These are phyloP conservation scores for Eueides isabella DNA, from an alignment of 1,140 invertebrate species.

Conservation along the genomic window DNA sequence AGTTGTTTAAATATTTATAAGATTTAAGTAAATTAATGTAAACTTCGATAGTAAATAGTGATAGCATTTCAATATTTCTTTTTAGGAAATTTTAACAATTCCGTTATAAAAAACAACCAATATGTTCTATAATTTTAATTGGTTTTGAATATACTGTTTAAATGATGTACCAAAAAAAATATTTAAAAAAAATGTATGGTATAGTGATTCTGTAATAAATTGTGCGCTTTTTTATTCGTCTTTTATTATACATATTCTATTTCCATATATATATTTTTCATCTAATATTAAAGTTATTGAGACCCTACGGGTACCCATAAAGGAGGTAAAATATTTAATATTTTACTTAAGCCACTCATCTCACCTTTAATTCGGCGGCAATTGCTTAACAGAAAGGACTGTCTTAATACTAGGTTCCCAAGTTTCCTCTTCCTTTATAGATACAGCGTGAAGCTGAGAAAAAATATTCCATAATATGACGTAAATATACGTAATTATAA, in stretches of 20 bases:
- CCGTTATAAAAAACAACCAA: constrained; percentile 35
- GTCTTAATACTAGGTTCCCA: too few relatives aligned
- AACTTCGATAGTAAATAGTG: constrained; percentile 25
- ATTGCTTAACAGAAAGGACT: too few relatives aligned
- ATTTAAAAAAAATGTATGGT: constrained; percentile 48
- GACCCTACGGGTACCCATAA: too few relatives aligned
- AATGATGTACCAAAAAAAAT: constrained; percentile 30
- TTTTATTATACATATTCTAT: constrained; percentile 49
- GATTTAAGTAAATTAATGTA: constrained; percentile 23
- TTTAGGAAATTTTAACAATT: constrained; percentile 46
- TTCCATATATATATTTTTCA: neutral
- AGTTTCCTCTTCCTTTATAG: too few relatives aligned
- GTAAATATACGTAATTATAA: too few relatives aligned
- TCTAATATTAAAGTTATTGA: too few relatives aligned
- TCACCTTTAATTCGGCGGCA: too few relatives aligned
- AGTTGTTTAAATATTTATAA: constrained; percentile 10
- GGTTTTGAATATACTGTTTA: constrained; percentile 35
- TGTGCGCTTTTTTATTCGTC: constrained; percentile 61
- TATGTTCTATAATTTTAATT: constrained; percentile 35
- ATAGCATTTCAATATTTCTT: constrained; percentile 38
- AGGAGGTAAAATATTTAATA: too few relatives aligned
- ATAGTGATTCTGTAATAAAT: constrained; percentile 62
- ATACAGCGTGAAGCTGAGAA: too few relatives aligned
- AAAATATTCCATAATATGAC: too few relatives aligned
- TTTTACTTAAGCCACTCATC: too few relatives aligned